These are phyloP conservation scores for Scomber scombrus DNA, from an alignment of 2,113 vertebrate genomes.

Conservation along the genomic window DNA sequence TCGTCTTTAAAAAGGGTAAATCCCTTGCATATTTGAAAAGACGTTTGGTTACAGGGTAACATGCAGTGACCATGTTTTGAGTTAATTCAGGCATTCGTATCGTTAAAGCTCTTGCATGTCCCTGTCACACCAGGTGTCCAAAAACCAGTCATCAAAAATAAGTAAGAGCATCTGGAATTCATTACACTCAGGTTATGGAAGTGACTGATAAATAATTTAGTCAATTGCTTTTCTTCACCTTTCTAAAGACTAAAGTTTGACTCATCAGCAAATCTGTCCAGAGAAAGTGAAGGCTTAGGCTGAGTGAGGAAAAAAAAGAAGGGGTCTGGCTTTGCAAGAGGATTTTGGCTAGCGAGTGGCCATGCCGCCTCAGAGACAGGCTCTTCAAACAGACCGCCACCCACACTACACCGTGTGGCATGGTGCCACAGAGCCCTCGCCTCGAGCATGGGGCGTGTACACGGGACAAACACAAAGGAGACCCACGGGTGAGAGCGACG, in stretches of 20 bases:
- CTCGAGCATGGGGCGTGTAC: constrained; percentile 77
- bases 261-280: constrained; percentile 31
- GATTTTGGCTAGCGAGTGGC: constrained; percentile 59
- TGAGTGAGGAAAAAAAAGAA: background rate
- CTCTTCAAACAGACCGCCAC: constrained; percentile 75
- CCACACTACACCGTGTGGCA: constrained; percentile 74
- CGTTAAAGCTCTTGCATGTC: constrained; percentile 13
- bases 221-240: constrained; percentile 7
- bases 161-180: constrained; percentile 27
- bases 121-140: constrained; percentile 1
- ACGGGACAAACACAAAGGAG: constrained; percentile 80
- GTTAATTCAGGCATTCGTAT: constrained; percentile 2
- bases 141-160: constrained; percentile 26
- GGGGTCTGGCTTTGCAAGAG: constrained; percentile 23
- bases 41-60: constrained; percentile 15
- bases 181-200: constrained; percentile 17
- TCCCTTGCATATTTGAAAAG: constrained; percentile 37
- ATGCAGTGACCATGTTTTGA: background rate
- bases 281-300: constrained; percentile 12
- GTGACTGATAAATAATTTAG: constrained; percentile 9
- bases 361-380: constrained; percentile 57
- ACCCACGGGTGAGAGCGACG: constrained; percentile 74
- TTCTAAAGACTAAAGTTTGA: constrained; percentile 3
- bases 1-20: constrained; percentile 38
- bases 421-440: constrained; percentile 75